A percentile compares a stretch with the other conserved stretches of the same genome.
Evolutionary conservation across 2,113 vertebrate species (phyloP).

Genomic region (Eurypyga helias): DNA sequence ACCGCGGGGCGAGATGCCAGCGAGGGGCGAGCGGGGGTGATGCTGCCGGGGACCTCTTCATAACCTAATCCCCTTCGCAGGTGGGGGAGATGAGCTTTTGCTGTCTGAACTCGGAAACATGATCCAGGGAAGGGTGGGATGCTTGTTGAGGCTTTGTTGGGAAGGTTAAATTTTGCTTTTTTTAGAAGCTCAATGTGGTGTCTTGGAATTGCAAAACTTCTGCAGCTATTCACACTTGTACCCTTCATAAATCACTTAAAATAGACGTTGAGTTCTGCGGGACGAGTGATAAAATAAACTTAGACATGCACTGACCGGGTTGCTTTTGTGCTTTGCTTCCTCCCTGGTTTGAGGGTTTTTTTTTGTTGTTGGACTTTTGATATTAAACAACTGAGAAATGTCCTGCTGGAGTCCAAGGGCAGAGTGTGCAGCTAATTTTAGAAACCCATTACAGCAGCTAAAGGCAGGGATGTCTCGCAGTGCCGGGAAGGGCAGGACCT

Average conservation of each 20-base stretch:
- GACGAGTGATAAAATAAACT: conserved; percentile 55
- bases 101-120: neutral
- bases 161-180: conserved; percentile 43
- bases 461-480: neutral
- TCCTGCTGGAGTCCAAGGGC: neutral
- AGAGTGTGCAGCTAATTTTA: conserved; percentile 44
- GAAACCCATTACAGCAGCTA: neutral
- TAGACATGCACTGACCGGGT: conserved; percentile 1
- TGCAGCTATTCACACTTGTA: conserved; percentile 50
- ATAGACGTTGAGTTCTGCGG: conserved; percentile 3
- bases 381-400: conserved; percentile 31
- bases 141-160: conserved; percentile 2
- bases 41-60: neutral
- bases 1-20: neutral
- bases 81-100: neutral
- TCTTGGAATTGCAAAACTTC: conserved; percentile 58
- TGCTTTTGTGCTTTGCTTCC: conserved; percentile 16
- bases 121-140: neutral
- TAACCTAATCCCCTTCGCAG: neutral
- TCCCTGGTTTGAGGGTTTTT: neutral
- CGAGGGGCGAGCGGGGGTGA: neutral
- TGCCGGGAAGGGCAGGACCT: neutral
- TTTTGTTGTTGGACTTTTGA: neutral
- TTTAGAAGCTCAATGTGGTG: conserved; percentile 31
- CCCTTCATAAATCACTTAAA: conserved; percentile 46